Evolutionary conservation across 2,888 invertebrate species (phyloP), one percentile per base, ranked within the genome.

Genomic region (Sarcophaga variegata): DNA sequence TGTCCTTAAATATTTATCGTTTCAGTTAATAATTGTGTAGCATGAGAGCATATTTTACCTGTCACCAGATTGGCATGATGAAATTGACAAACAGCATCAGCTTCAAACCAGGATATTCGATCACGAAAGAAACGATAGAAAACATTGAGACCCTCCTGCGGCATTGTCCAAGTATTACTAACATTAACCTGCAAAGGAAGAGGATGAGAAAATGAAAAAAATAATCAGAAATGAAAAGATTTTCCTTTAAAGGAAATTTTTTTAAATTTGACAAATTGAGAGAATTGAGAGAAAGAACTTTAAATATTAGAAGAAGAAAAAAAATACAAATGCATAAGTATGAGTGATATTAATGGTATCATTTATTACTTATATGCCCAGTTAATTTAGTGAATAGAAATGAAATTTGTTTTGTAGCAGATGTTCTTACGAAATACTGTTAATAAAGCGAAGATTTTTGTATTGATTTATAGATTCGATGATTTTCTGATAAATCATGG

Each of bases 71-170:
- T 96, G 89, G 96, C 96, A 92, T 97, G 97, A 93, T 97, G 96
- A 90, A 97, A 97, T 94, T 97, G 96, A 93, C 97, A 97, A 79
- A 97, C 97, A 54, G 96, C 96, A 91, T 97, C 97, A 3, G 97
- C 97, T 92, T 97, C 97, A 92, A 96, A 96, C 97, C 97, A 97
- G 66, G 97, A 96, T 92, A 97, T 96, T 93, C 96, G 96, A 94
- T 97, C 97, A 89, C 96, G 95, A 95, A 97, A 97, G 94, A 97
- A 96, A 90, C 97, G 96, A 94, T 97, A 97, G 94, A 97, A 97
- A 84, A 97, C 96, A 87, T 96, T 96, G 92, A 96, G 96, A 47
- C 96, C 96, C 91, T 96, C 96, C 92, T 97, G 96, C 11, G 97
- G 97, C 90, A 97, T 94, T 90, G 96, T 96, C 97, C 97, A 97